These are phyloP conservation scores for Poecilus cupreus DNA, from an alignment of 2,888 invertebrate species.

Conservation along the genomic window DNA sequence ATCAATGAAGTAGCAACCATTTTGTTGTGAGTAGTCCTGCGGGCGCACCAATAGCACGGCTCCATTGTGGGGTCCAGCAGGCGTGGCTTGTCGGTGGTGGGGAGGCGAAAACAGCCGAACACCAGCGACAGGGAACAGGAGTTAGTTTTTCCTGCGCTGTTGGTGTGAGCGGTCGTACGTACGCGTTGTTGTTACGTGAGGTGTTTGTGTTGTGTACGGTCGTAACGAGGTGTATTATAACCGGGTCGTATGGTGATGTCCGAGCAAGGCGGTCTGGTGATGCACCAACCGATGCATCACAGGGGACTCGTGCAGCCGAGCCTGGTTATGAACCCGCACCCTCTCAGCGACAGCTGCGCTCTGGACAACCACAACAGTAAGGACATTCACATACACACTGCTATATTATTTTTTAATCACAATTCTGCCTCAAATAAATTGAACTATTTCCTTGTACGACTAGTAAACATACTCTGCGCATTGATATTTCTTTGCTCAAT, in stretches of 20 bases:
- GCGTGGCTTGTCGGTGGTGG: conserved; percentile 63
- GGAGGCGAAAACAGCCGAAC: conserved; percentile 59
- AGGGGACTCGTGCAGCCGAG: conserved; percentile 78
- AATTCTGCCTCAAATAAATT: too few species aligned
- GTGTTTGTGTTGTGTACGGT: conserved; percentile 39
- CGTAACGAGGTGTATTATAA: conserved; percentile 3
- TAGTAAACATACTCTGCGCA: too few species aligned
- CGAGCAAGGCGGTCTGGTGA: conserved; percentile 78
- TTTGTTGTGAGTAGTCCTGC: conserved; percentile 66
- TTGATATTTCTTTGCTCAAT: too few species aligned
- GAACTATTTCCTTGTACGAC: too few species aligned
- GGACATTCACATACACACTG: too few species aligned
- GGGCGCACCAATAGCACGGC: conserved; percentile 65
- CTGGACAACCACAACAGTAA: conserved; percentile 71
- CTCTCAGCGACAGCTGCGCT: conserved; percentile 69
- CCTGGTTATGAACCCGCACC: conserved; percentile 77
- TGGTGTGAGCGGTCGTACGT: background rate
- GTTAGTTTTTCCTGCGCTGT: background rate
- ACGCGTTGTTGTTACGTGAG: conserved; percentile 34
- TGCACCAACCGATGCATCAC: conserved; percentile 77
- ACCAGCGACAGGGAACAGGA: background rate
- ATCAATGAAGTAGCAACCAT: conserved; percentile 67
- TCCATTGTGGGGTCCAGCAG: conserved; percentile 66
- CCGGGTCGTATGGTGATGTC: conserved; percentile 78
- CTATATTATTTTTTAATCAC: too few species aligned